Base-by-base conservation (phyloP, 2,797 vertebrate species). In the Epinephelus coioides region DNA sequence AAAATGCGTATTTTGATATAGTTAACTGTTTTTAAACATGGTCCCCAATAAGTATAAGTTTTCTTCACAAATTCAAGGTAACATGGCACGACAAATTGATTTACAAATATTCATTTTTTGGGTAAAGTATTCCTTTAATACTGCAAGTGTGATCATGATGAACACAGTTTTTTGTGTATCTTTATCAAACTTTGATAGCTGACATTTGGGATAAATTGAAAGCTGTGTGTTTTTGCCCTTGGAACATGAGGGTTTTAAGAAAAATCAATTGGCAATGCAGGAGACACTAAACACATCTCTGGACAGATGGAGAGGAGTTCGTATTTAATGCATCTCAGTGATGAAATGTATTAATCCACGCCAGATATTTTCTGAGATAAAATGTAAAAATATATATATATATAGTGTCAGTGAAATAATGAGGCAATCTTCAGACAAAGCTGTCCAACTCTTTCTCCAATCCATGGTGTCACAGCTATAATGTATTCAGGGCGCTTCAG, bases 251-350 rank as follows among this genome's bases (percentile, higher is more conserved):
- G 75, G 57, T 40, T 76, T 78, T 76, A 69, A 80, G 23, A 82
- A 79, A 87, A 83, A 90, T 91, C 73, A 88, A 78, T 63, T 73
- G 76, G 76, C 54, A 81, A 73, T 65, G 54, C 73, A 76, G 30
- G n/a, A 82, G 68, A 89, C 80, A 69, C 51, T 43, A 83, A 70
- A 79, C 65, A 80, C 72, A 75, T 86, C 81, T 83, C 79, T 72
- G 59, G 55, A 88, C 74, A 87, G 59, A 84, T 79, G 73, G 73
- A 83, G 64, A 78, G 15, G 27, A 81, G 61, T 30, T 82, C 46
- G 51, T 73, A 79, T 63, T 34, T 23, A 74, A 69, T 80, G 70
- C 67, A 74, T 62, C 38, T 73, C 23, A 43, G 15, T 53, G 18
- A 77, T 78, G n/a, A 82, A 71, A 83, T n/a, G 2, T 38, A 72